Evolutionary conservation across 2,797 vertebrate genomes (phyloP), one percentile per base, ranked within the genome.

Genomic region (Erpetoichthys calabaricus): DNA sequence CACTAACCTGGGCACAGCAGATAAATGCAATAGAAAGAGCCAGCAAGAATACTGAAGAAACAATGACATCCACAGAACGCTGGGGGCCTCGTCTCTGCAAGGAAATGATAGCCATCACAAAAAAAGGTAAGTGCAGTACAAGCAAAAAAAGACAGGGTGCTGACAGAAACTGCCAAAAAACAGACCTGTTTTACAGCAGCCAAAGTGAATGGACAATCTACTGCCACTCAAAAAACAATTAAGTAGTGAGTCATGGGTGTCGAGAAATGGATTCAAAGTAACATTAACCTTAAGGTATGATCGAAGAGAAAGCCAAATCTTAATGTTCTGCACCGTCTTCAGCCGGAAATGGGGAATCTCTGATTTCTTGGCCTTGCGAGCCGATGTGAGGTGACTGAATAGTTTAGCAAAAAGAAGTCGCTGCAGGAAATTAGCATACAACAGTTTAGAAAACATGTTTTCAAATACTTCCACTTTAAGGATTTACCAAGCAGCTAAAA

Each of bases 271-370:
- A 4, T 25, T 25, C 25, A 25, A 25, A 25, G 25, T 2, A 25
- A 25, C 25, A n/a, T 25, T 75, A 53, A 95, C 96, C 91, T 95
- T 92, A 7, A 98, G 86, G 41, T 94, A 98, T 55, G 95, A 98
- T 51, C 96, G 92, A 1, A 99, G 86, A 0, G 95, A 95, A 50
- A 99, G 69, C 96, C 96, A 99, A 79, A 98, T 98, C 80, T 97
- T 98, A 69, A 99, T 98, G 79, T 99, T 99, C 76, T 97, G 90
- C 60, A 99, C 91, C 66, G 98, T 99, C 78, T 99, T 99, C 72
- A 99, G 88, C 59, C 96, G 80, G 65, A 99, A 99, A 68, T 99
- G 96, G 72, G 96, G 96, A 66, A 99, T 89, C 82, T 96, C 92
- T 0, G 92, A 99, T 69, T 98, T 99, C 75, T 88, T 92, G 74